Conservation (phyloP, 1,140 invertebrate species). For the Drosophila kepulauana region DNA sequence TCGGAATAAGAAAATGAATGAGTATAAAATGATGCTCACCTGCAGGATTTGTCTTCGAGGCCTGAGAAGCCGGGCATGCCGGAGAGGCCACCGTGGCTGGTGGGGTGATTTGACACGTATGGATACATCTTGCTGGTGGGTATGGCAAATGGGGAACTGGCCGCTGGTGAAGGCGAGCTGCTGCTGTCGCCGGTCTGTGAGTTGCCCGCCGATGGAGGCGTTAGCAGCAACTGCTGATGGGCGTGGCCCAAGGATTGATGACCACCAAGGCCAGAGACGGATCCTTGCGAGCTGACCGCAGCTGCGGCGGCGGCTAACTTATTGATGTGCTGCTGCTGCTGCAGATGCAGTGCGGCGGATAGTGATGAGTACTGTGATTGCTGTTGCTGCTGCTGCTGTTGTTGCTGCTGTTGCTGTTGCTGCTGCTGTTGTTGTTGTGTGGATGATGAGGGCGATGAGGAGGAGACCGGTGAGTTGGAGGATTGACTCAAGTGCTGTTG, state of each 20-base stretch:
- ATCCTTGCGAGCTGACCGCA: constrained; percentile 67
- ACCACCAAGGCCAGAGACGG: constrained; percentile 37
- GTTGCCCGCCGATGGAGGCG: constrained; percentile 76
- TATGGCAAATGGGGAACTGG: constrained; percentile 85
- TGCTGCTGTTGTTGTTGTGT: constrained; percentile 67
- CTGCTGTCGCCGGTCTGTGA: constrained; percentile 85
- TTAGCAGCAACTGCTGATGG: constrained; percentile 85
- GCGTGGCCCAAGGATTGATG: constrained; percentile 63
- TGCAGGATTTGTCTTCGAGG: constrained; percentile 84
- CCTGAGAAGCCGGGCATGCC: constrained; percentile 85
- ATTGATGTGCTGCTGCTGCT: constrained; percentile 80
- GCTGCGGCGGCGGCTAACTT: constrained; percentile 75
- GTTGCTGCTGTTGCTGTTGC: constrained; percentile 60
- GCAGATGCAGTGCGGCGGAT: constrained; percentile 77
- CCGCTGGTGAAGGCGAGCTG: constrained; percentile 86
- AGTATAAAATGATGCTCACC: constrained; percentile 57
- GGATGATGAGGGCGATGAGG: constrained; percentile 76
- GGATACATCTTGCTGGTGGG: constrained; percentile 88
- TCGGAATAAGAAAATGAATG: no score
- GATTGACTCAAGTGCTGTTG: constrained; percentile 75
- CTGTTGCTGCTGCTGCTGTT: constrained; percentile 66
- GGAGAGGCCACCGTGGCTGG: constrained; percentile 85
- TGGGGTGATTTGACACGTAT: constrained; percentile 88
- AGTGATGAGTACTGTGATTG: constrained; percentile 75
- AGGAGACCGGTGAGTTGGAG: constrained; percentile 80